Conservation (phyloP, 2,113 vertebrate genomes). For the Megaceryle maxima region DNA sequence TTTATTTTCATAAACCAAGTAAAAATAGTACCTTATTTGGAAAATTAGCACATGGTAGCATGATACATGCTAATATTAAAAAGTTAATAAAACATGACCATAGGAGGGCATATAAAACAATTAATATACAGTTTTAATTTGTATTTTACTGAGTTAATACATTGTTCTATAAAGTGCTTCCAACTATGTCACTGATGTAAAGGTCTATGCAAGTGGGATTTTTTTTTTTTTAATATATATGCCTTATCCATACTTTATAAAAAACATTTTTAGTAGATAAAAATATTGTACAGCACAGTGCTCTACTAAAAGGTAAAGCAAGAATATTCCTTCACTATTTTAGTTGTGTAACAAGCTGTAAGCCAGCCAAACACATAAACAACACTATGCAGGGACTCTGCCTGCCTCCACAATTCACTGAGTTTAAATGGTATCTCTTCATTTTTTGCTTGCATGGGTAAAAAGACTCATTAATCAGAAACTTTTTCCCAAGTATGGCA, state of each 20-base stretch:
- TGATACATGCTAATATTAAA: neutral
- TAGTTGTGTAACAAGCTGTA: slow-evolving; percentile 3
- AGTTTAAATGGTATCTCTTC: slow-evolving; percentile 37
- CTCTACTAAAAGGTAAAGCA: slow-evolving; percentile 25
- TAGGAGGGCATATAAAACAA: neutral
- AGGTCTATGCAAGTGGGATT: neutral
- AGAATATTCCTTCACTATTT: slow-evolving; percentile 17
- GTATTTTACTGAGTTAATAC: neutral
- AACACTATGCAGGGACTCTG: neutral
- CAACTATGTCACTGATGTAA: slow-evolving; percentile 1
- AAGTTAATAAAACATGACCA: slow-evolving; percentile 47
- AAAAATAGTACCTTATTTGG: slow-evolving; percentile 19
- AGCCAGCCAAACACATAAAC: slow-evolving; percentile 48
- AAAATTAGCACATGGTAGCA: neutral
- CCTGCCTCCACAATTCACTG: slow-evolving; percentile 15
- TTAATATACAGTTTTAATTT: slow-evolving; percentile 27
- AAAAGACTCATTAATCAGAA: slow-evolving; percentile 62
- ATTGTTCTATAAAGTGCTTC: neutral
- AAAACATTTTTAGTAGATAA: neutral
- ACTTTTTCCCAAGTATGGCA: slow-evolving; percentile 49
- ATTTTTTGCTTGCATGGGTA: neutral
- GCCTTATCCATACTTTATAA: neutral
- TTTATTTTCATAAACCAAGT: slow-evolving; percentile 12
- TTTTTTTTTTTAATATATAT: neutral
- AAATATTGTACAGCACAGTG: neutral